Base-by-base conservation (phyloP, 2,797 vertebrate genomes). In the Spinibarbus caldwelli region DNA sequence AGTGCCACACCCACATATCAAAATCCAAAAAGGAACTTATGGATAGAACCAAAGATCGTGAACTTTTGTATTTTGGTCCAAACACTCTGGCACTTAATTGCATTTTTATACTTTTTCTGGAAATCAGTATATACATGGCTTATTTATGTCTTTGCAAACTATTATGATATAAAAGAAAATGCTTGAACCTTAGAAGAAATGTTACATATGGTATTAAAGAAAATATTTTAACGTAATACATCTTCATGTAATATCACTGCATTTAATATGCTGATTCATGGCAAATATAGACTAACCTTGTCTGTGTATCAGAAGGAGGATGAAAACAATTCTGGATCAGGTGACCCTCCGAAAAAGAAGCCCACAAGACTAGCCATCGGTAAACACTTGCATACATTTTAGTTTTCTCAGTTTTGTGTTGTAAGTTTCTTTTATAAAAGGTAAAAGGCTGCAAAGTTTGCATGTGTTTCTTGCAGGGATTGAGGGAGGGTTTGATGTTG, bases 331-430 rank as follows among this genome's bases (percentile, higher is more conserved):
- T 94, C 97, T 88, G 96, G 95, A 89, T 96, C 96, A 83, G 98
- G 97, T 83, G 98, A 99, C 89, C 98, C 98, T 0, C 98, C 98
- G 0, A 96, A 98, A 90, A 99, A 99, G 95, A 99, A 99, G 93
- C 98, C 98, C 77, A 99, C 98, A 67, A 96, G 98, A 62, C 78
- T 99, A 91, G 98, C 98, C 45, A 99, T 99, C 85, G 98, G 98
- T 99, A 88, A 94, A 92, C 31, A 5, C 14, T 2, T 41, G 36
- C 71, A 45, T 43, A 5, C 41, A 45, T 21, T 17, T 8, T 7
- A 26, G 0, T 59, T 62, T 57, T 23, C 6, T 31, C 14, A 31
- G 62, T 66, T 66, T 34, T 34, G 23, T 57, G 17, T 54, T 78
- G 34, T 21, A 26, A 17, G 34, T 70, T 38, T 12, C 36, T 38